Base-by-base conservation (phyloP, 2,113 vertebrate genomes). In the Meleagris gallopavo region DNA sequence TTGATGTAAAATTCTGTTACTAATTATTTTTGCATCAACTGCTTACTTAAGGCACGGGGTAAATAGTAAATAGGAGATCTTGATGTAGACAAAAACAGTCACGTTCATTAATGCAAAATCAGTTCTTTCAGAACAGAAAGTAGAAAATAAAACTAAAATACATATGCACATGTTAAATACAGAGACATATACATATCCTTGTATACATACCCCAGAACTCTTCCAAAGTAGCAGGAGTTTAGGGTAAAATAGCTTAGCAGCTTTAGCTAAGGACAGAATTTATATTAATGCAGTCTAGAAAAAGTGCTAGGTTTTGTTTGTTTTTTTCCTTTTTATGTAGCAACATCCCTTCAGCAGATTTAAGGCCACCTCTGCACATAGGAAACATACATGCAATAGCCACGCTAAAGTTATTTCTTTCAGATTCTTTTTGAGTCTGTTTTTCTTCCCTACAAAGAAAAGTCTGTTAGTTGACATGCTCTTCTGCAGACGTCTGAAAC, bases 321-420 rank as follows among this genome's bases (percentile, higher is more conserved):
- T 41, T 41, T 54, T 36, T 65, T 78, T n/a, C 52, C 29, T n/a
- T 38, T 78, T 54, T 65, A 40, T 79, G 22, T 65, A 40, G 46
- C 61, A 65, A 10, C 38, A 61, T 36, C 22, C 70, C 38, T 73
- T 71, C 41, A 60, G 1, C 7, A 55, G 18, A 25, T 88, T 46
- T 61, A 54, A 25, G 4, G 15, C 17, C 2, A 1, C 29, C 36
- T 8, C 0, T 65, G 79, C 46, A 21, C 22, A 13, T 2, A 21
- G 60, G 46, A 6, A n/a, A 15, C 22, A 9, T 13, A 12, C 0
- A 0, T 43, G 4, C 15, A 14, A 13, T n/a, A 74, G 25, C 29
- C 57, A 7, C 12, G 13, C 3, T 82, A 17, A 70, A 38, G 62
- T 48, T 78, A 18, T 34, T 93, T 71, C 82, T 57, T 85, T 74